Base-by-base conservation (phyloP, 2,113 vertebrate species). In the Caloenas nicobarica region DNA sequence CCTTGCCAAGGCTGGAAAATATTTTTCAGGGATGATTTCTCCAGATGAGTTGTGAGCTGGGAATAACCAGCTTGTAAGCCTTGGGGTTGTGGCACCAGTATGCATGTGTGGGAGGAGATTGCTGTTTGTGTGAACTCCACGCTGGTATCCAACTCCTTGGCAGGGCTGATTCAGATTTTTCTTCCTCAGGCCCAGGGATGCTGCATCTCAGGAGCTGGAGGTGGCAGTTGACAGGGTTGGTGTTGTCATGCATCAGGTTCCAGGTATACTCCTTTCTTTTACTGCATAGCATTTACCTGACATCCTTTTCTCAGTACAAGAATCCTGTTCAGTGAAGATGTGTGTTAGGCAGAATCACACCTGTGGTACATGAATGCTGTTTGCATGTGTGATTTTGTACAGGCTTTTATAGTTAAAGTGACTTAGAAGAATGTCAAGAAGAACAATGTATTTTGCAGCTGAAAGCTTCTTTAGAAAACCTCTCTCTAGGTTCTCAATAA, bases 1-100 rank as follows among this genome's bases (percentile, higher is more conserved):
- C 71, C 65, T 64, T 91, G 80, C 90, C 80, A 84, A 92, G 29
- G 53, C 68, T 88, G 93, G 68, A 86, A 96, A 88, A 68, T 86
- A 56, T 68, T 93, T 93, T 94, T 82, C 44, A 69, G 64, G 60
- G 80, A 26, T 88, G 44, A 78, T 81, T 46, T 91, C 60, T 88
- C 51, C 44, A 70, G 58, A 46, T 61, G n/a, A 82, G 5, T 40
- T 94, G 50, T 40, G 74, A 85, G 21, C 54, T 85, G 70, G 84
- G 74, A 87, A 40, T 71, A 81, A 19, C 38, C 36, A 40, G 25
- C 10, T 57, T 0, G 0, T 72, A 72, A 91, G 24, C 48, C 13
- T 3, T 8, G 28, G 57, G 54, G 65, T 36, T 2, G 12, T 28
- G 65, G 44, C 0, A 0, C 0, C 17, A 65, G 10, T 40, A 17